Conservation (phyloP, 2,113 vertebrate species). For the Archocentrus centrarchus region DNA sequence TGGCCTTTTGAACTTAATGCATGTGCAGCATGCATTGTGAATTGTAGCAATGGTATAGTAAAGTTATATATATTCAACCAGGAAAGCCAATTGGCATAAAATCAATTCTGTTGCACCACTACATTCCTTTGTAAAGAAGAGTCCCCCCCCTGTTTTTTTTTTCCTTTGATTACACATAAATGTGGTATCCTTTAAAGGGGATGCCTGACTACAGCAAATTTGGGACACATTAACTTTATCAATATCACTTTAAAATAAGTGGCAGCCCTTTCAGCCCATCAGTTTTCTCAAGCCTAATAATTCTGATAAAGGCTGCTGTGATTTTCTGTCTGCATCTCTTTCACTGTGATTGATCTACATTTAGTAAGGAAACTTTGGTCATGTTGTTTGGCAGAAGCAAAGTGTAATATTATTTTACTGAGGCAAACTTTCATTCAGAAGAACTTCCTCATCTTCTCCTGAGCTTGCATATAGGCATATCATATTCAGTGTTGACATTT, state of each 20-base stretch:
- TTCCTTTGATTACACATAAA: background rate
- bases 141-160: accelerated
- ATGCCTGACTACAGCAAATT: background rate
- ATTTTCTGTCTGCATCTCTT: background rate
- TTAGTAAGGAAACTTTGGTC: constrained; percentile 10
- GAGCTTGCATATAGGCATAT: background rate
- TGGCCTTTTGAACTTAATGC: too few relatives aligned
- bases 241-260: constrained; percentile 9
- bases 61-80: background rate
- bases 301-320: background rate
- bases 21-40: background rate
- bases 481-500: background rate
- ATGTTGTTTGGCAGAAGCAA: background rate
- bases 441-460: background rate
- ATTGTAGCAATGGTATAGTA: background rate
- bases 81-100: background rate
- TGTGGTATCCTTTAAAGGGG: background rate
- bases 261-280: background rate
- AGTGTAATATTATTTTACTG: background rate
- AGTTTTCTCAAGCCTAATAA: constrained; percentile 7
- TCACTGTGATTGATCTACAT: background rate
- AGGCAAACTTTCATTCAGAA: background rate
- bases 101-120: background rate
- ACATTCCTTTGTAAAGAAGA: too few relatives aligned
- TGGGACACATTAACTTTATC: background rate